Evolutionary conservation across 2,888 invertebrate genomes (phyloP).

Genomic region (Sinopyrophorus schimmeli): DNA sequence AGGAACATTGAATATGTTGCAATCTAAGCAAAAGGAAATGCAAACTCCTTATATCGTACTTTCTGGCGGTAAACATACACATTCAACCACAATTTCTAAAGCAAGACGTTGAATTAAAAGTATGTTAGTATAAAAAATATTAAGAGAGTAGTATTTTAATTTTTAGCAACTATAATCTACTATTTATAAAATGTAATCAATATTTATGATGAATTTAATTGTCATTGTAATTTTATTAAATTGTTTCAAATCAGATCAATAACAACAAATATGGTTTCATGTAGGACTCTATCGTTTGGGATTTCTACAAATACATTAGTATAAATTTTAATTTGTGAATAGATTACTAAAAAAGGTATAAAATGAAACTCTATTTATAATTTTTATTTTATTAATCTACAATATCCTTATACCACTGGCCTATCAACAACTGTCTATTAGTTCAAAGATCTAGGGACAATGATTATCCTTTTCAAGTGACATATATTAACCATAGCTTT

Average conservation of each 20-base stretch:
- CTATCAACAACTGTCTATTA: conserved; percentile 41
- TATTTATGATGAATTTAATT: no score
- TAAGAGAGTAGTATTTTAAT: no score
- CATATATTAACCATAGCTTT: conserved; percentile 3
- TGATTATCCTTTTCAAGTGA: conserved; percentile 22
- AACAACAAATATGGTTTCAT: no score
- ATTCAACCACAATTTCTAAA: conserved; percentile 55
- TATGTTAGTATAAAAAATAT: no score
- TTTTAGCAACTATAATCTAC: no score
- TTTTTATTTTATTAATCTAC: conserved; percentile 44
- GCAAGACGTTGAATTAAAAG: conserved; percentile 27
- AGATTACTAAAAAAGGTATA: no score
- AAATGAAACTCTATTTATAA: conserved; percentile 37
- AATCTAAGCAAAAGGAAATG: conserved; percentile 94
- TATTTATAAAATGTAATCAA: no score
- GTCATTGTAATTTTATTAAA: no score
- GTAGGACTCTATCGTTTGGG: no score
- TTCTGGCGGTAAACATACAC: conserved; percentile 80
- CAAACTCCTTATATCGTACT: conserved; percentile 91
- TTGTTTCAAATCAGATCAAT: no score
- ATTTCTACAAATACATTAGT: no score
- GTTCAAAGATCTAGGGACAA: conserved; percentile 37
- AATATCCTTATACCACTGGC: conserved; percentile 42
- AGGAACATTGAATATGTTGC: conserved; percentile 89
- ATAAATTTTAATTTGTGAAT: no score